Evolutionary conservation across 2,888 invertebrate species (phyloP).

Genomic region (Reticulitermes lucifugus): DNA sequence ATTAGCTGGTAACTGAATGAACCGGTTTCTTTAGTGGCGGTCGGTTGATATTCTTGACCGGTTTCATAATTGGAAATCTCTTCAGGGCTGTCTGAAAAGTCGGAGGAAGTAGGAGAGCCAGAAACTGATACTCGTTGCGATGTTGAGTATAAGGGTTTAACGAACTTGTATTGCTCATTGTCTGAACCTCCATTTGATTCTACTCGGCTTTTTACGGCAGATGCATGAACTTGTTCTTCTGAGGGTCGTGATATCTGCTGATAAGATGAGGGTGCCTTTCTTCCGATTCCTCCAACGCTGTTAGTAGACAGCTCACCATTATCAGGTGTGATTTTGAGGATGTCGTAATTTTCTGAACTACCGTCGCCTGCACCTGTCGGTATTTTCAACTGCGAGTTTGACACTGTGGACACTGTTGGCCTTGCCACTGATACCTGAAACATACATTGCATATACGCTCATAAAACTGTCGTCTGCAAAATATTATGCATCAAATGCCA

Average conservation of each 20-base stretch:
- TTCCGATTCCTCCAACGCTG: not conserved
- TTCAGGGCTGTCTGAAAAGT: not conserved
- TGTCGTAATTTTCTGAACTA: not conserved
- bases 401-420: not conserved
- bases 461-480: no score
- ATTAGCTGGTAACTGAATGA: constrained; percentile 25
- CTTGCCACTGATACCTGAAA: constrained; percentile 19
- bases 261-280: not conserved
- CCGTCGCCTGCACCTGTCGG: not conserved
- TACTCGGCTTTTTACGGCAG: not conserved
- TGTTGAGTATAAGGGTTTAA: not conserved
- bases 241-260: not conserved
- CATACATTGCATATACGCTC: not conserved
- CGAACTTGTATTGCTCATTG: not conserved
- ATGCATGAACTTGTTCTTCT: not conserved
- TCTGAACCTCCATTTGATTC: not conserved
- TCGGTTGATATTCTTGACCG: not conserved
- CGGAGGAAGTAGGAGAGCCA: not conserved
- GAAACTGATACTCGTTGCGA: not conserved
- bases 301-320: not conserved
- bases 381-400: not conserved
- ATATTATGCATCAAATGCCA: no score
- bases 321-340: not conserved
- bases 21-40: not conserved
- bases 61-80: not conserved